phyloP scores from a whole-genome alignment of 2,113 vertebrate genomes.

The Heptranchias perlo region DNA sequence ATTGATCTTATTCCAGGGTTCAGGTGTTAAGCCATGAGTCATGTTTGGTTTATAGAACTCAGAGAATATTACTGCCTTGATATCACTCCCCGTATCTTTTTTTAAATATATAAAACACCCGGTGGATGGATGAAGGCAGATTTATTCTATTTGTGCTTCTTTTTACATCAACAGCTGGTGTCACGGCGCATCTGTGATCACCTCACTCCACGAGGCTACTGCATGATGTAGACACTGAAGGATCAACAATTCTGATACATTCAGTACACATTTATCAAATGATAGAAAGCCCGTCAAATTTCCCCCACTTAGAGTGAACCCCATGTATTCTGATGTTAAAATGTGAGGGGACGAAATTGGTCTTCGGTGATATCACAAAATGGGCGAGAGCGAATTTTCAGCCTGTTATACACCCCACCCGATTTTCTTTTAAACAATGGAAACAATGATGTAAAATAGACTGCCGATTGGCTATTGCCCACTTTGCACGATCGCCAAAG shows the following conservation, averaged over 20 bases:
- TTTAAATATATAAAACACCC: background rate
- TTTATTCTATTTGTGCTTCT: background rate
- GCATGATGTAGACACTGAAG: background rate
- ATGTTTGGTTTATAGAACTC: background rate
- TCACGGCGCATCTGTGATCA: background rate
- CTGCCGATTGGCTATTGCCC: background rate
- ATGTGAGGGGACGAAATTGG: background rate
- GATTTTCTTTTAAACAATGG: background rate
- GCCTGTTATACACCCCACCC: background rate
- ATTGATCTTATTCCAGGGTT: background rate
- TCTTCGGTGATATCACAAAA: background rate
- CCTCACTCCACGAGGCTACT: background rate
- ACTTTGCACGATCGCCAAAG: background rate
- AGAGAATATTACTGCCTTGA: background rate
- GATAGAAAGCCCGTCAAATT: background rate
- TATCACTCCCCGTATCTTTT: background rate
- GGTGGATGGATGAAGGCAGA: background rate
- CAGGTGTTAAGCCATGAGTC: background rate
- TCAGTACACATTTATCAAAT: background rate
- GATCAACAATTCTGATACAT: background rate
- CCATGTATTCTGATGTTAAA: background rate
- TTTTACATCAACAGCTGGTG: background rate
- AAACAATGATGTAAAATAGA: background rate
- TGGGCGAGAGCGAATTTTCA: background rate
- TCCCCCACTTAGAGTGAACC: background rate